Evolutionary conservation across 2,113 vertebrate species (phyloP).

Genomic region (Sminthopsis crassicaudata): DNA sequence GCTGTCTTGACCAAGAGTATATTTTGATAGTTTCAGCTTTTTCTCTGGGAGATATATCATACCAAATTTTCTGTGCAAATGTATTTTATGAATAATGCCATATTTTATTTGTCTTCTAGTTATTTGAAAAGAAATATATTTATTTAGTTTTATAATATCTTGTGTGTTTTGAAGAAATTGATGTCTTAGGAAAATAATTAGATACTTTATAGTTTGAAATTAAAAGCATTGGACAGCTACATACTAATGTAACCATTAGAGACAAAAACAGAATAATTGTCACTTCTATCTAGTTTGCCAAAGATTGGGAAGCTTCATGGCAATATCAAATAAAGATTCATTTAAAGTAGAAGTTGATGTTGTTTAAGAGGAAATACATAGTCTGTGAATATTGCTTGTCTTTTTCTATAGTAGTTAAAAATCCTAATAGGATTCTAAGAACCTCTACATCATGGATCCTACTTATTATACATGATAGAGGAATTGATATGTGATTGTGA

Average conservation of each 20-base stretch:
- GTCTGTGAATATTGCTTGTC: no score
- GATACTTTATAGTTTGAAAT: neutral
- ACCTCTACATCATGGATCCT: no score
- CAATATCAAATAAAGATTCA: neutral
- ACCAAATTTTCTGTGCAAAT: neutral
- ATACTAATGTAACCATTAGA: neutral
- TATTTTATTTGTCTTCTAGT: neutral
- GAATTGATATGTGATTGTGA: no score
- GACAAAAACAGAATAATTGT: neutral
- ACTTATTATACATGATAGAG: no score
- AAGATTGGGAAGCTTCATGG: neutral
- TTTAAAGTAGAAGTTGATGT: neutral
- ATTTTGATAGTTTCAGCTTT: neutral
- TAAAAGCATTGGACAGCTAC: neutral
- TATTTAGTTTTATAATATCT: neutral
- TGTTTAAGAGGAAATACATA: neutral
- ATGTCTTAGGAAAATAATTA: neutral
- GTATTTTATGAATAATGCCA: neutral
- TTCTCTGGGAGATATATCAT: neutral
- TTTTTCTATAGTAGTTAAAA: no score
- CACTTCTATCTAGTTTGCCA: neutral
- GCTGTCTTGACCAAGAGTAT: neutral
- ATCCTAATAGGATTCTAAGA: no score
- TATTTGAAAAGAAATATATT: neutral
- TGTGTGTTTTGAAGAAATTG: neutral